A percentile compares a stretch with the other conserved stretches of the same genome.
Evolutionary conservation across 2,113 vertebrate species (phyloP).

Genomic region (Crotalus horridus): DNA sequence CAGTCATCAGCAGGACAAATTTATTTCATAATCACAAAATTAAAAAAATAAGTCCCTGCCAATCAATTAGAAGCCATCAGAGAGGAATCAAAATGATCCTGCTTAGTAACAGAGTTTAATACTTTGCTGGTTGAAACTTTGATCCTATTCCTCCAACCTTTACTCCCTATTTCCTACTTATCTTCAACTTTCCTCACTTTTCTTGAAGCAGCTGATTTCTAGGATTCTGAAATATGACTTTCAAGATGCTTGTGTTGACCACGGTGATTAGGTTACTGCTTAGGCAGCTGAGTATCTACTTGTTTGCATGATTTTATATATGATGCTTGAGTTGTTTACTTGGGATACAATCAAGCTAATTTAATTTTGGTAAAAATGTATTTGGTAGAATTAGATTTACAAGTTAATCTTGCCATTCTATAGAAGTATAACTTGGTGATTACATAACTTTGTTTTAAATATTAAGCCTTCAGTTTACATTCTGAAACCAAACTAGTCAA

Average conservation of each 20-base stretch:
- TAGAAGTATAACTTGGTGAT: neutral
- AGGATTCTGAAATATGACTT: neutral
- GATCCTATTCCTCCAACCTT: neutral
- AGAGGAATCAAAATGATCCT: neutral
- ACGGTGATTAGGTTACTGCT: neutral
- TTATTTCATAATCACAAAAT: neutral
- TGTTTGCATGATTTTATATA: neutral
- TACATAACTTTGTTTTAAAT: neutral
- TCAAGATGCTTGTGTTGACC: neutral
- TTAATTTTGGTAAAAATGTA: neutral
- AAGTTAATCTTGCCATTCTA: neutral
- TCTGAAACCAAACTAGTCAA: conserved; percentile 26
- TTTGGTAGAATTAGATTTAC: neutral
- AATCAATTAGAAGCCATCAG: neutral
- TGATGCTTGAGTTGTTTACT: neutral
- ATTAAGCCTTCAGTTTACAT: neutral
- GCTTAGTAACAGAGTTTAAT: neutral
- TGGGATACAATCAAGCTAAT: neutral
- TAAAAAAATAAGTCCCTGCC: neutral
- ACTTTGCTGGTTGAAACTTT: neutral
- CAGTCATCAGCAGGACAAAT: neutral
- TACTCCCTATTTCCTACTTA: neutral
- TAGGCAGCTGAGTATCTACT: neutral
- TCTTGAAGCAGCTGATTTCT: neutral
- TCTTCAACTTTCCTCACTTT: neutral